Evolutionary conservation across 1,140 invertebrate genomes (phyloP), one percentile per base, ranked within the genome.

Genomic region (Drosophila pachea): DNA sequence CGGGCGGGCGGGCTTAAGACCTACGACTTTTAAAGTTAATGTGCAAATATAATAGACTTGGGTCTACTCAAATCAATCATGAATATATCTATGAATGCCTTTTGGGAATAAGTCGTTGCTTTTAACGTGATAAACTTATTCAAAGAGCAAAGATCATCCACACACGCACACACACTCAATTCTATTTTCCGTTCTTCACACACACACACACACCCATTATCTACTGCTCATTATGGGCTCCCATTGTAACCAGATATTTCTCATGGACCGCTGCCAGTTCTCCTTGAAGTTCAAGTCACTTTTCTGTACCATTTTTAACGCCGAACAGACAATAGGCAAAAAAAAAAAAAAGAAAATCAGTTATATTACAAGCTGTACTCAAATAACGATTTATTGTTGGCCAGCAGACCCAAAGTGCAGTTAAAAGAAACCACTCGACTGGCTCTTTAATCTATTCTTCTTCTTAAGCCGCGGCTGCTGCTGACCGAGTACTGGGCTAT

Each of bases 371-470:
- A 65, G 56, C 53, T 59, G 62, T 53, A 52, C 62, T 70, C 68
- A 70, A 70, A 70, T 70, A 70, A 66, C 68, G 53, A 66, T 70
- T 70, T 70, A 70, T 70, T 66, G 62, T 70, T 67, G 65, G 56
- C 11, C 64, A 67, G 60, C 33, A 33, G 50, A 58, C 58, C 45
- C 47, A 29, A 60, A 60, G 58, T 60, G 45, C 67, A 65, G 54
- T 59, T 66, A 63, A 65, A 52, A 69, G 67, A 64, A 52, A 58
- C 55, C 29, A 53, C 32, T 33, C 53, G 12, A 33, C 55, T 48
- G 31, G 12, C 7, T 14, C 53, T 53, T 58, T 69, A 38, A 50
- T 35, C 47, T 9, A 31, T 42, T 45, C 32, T 32, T 14, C 36
- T 35, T 14, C 33, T 49, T 54, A 33, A 14, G 5, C 47, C 29